Evolutionary conservation across 64 coral and sea anemone species (phyloP), one percentile per base, ranked within the genome.

Genomic region (Montipora sp.): DNA sequence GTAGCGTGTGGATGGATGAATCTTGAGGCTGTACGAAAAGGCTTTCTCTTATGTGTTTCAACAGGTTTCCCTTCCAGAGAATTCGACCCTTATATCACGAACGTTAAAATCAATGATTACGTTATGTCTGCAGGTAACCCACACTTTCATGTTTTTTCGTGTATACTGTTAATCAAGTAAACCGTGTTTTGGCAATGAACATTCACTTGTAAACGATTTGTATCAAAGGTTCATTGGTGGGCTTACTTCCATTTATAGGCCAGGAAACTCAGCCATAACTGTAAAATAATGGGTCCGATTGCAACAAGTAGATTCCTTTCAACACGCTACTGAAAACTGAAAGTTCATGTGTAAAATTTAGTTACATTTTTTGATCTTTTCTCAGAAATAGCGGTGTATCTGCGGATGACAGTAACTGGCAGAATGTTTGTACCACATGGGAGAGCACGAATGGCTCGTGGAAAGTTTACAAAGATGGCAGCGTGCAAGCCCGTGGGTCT

Each of bases 401-500:
- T 11, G 72, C 22, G 3, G 78, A 85, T 70, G 90, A 92, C 15
- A 81, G 90, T 50, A 44, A 65, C 18, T 92, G 90, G 90, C 90
- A 92, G 57, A 81, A 87, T 67, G 69, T 91, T 9, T 91, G 89
- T 43, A 73, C 43, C 16, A 77, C 81, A 72, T 92, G 90, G 90
- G 59, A 75, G 10, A 87, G 63, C 75, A 48, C 23, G 15, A 74
- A 74, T 93, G 91, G 83, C 19, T 79, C 36, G 20, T 87, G 81
- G 82, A 48, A 49, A 14, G 18, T 92, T 5, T 92, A 92, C 73
- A 92, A 87, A 69, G 81, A 92, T 22, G 90, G 90, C 23, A 15
- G 3, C 5, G 8, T n/a, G 3, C 22, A 60, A 67, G n/a, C 48
- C 18, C 46, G 49, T 67, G 81, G 81, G 20, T 59, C 12, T 65